These are phyloP conservation scores for Potamilus streckersoni DNA, from an alignment of 1,140 invertebrate genomes.

Conservation along the genomic window DNA sequence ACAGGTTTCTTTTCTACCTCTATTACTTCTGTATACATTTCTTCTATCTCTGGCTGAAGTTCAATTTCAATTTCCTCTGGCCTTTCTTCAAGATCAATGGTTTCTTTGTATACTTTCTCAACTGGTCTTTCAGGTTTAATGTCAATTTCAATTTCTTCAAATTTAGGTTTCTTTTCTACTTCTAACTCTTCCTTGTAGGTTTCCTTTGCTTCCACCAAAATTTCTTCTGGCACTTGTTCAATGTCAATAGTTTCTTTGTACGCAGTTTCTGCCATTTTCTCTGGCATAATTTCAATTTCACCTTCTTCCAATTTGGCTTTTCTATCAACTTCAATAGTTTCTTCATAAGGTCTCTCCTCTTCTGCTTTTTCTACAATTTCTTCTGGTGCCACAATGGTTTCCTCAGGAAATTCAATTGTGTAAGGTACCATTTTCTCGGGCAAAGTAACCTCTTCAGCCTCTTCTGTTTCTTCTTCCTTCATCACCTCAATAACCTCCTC, in stretches of 20 bases:
- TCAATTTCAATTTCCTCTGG: conserved; percentile 18
- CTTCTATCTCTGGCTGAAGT: conserved; percentile 7
- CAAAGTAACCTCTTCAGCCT: not conserved
- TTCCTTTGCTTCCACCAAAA: conserved; percentile 7
- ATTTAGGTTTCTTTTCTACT: not conserved
- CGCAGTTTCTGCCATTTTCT: conserved; percentile 2
- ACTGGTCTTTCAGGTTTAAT: conserved; percentile 2
- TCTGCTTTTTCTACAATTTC: conserved; percentile 6
- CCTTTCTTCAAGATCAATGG: conserved; percentile 1
- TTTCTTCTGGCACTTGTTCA: conserved; percentile 8
- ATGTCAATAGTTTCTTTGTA: conserved; percentile 10
- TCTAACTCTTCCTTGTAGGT: not conserved
- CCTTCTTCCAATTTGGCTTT: conserved; percentile 2
- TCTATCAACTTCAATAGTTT: conserved; percentile 15
- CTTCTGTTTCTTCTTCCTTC: conserved; percentile 14
- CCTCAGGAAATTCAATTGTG: too few species aligned
- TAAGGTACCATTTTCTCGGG: too few species aligned
- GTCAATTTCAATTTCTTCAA: conserved; percentile 10
- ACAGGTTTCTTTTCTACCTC: conserved; percentile 9
- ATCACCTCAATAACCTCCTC: conserved; percentile 10
- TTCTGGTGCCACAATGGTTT: too few species aligned
- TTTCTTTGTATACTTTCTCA: not conserved
- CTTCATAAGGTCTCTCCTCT: conserved; percentile 8
- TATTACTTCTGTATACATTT: not conserved
- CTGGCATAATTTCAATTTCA: conserved; percentile 6